Base-by-base conservation (phyloP, 2,888 invertebrate genomes). In the Morpho achilles region DNA sequence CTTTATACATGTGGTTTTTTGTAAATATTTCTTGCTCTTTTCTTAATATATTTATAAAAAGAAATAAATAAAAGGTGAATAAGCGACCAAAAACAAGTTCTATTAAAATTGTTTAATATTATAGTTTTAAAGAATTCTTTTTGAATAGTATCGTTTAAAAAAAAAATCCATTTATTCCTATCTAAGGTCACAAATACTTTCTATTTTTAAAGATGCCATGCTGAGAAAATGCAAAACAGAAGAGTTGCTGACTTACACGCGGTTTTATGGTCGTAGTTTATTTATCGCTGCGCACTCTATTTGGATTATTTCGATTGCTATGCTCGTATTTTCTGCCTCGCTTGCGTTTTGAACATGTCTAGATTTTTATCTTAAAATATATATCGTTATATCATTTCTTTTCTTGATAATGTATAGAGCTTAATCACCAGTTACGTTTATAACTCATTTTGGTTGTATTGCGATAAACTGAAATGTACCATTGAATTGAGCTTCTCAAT, bases 141-240 rank as follows among this genome's bases (percentile, higher is more conserved):
- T 32, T 32, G 32, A 2, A 32, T 2, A 32, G 5, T 32, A 32
- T 5, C 32, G 5, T 32, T 32, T 32, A 16, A 16, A 16, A 16
- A 16, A 16, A 16, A 16, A 2, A 32, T 53, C 10, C 8, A 10
- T 45, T 42, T 43, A 45, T 45, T 10, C 39, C 45, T 16, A 53
- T 53, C n/a, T 53, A 45, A 32, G 53, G 47, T 55, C 40, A 48
- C 50, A 50, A 52, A 60, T 52, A 43, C 22, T 55, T 56, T 56
- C 53, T 53, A 10, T 39, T 50, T 58, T 59, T 51, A 56, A 59
- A 58, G 44, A 52, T 54, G 42, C 52, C 56, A 58, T 61, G 60
- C 60, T 63, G 54, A 51, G 61, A 57, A 54, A 57, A 63, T 61
- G 63, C 70, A 65, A 68, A 67, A 65, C 68, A 62, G 64, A 70